phyloP scores from a whole-genome alignment of 2,113 vertebrate genomes.

The Sphaerodactylus townsendi region DNA sequence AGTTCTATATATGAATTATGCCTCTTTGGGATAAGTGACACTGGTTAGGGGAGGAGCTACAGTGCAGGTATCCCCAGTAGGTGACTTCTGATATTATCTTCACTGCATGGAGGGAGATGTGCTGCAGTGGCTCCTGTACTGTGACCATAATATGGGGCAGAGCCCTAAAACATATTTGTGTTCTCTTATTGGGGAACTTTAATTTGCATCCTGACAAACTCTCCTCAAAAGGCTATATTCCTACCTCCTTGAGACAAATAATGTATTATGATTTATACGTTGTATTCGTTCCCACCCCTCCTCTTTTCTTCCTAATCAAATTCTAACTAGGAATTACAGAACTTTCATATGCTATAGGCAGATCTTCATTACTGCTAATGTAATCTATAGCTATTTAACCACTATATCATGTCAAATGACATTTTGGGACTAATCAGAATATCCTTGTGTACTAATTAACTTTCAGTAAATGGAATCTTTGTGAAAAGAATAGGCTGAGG shows the following conservation, averaged over 20 bases:
- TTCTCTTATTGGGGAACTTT: conserved; percentile 17
- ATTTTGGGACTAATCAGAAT: not conserved
- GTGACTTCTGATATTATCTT: no score
- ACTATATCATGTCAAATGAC: not conserved
- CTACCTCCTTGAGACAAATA: not conserved
- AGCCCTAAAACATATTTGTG: conserved; percentile 1
- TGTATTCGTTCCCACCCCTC: not conserved
- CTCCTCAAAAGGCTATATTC: conserved; percentile 10
- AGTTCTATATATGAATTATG: no score
- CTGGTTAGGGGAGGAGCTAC: no score
- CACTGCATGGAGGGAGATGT: no score
- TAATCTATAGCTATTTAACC: not conserved
- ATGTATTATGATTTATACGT: not conserved
- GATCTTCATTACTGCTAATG: not conserved
- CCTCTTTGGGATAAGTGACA: no score
- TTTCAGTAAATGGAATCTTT: not conserved
- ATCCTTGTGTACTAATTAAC: not conserved
- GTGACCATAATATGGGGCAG: conserved; percentile 7
- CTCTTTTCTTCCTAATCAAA: not conserved
- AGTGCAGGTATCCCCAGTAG: no score
- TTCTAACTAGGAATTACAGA: not conserved
- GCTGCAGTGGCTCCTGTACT: no score
- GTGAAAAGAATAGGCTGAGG: not conserved
- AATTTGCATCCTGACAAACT: conserved; percentile 7
- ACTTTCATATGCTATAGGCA: conserved; percentile 27